Evolutionary conservation across 2,113 vertebrate species (phyloP).

Genomic region (Atherinomorus stipes): DNA sequence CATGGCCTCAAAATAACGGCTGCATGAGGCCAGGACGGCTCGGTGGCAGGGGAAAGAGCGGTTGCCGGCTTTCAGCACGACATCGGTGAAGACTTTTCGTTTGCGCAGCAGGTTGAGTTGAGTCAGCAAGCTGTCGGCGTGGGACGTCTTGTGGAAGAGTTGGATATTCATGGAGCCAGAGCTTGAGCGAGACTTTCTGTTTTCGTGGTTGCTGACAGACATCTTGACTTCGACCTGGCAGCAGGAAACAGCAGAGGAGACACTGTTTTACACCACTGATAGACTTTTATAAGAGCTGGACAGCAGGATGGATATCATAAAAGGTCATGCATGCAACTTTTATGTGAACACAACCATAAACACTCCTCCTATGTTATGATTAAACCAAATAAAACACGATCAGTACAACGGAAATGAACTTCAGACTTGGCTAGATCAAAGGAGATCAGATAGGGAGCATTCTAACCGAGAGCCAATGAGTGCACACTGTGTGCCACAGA

Average conservation of each 20-base stretch:
- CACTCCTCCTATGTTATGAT: slow-evolving; percentile 30
- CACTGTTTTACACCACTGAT: background rate
- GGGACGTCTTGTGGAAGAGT: slow-evolving; percentile 85
- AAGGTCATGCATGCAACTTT: background rate
- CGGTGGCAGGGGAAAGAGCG: slow-evolving; percentile 85
- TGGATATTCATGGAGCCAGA: slow-evolving; percentile 86
- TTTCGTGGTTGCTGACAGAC: slow-evolving; percentile 89
- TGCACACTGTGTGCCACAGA: background rate
- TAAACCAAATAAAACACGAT: slow-evolving; percentile 39
- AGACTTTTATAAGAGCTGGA: background rate
- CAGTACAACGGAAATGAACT: slow-evolving; percentile 62
- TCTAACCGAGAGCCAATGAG: slow-evolving; percentile 18
- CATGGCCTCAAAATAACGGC: slow-evolving; percentile 90
- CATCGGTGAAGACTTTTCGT: slow-evolving; percentile 85
- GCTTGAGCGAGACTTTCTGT: slow-evolving; percentile 89
- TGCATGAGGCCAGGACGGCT: slow-evolving; percentile 87
- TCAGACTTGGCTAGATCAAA: slow-evolving; percentile 70
- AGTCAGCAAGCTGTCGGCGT: slow-evolving; percentile 83
- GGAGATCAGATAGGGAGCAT: slow-evolving; percentile 50
- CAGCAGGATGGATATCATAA: background rate
- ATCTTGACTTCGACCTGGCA: slow-evolving; percentile 75
- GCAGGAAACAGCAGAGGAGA: background rate
- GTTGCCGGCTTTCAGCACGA: slow-evolving; percentile 83
- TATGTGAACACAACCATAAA: slow-evolving; percentile 33
- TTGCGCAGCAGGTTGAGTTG: slow-evolving; percentile 88